A percentile compares a stretch with the other conserved stretches of the same genome.
These are phyloP conservation scores for Ptilodon capucinus DNA, from an alignment of 2,888 invertebrate genomes.

Conservation along the genomic window DNA sequence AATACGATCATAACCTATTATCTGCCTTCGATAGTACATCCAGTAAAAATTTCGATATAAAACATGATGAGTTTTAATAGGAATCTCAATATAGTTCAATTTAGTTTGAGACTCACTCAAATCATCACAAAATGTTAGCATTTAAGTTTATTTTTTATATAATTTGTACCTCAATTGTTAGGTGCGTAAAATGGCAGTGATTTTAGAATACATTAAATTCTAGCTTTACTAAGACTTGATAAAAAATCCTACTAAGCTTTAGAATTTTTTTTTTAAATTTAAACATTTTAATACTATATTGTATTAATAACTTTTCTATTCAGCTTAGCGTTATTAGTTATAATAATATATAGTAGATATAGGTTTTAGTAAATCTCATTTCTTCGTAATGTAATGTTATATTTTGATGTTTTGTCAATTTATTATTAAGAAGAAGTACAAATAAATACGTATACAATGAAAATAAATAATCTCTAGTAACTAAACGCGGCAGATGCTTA, in stretches of 20 bases:
- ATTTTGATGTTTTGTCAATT: background rate
- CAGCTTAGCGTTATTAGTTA: too few relatives aligned
- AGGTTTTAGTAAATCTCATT: background rate
- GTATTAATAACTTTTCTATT: too few relatives aligned
- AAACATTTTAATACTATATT: background rate
- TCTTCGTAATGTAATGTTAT: background rate
- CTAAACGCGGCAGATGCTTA: too few relatives aligned
- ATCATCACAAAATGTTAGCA: background rate
- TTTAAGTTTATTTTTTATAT: background rate
- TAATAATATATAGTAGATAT: background rate
- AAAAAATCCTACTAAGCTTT: too few relatives aligned
- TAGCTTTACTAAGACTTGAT: too few relatives aligned
- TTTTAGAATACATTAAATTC: background rate
- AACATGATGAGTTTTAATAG: slow-evolving; percentile 64
- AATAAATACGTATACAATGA: too few relatives aligned
- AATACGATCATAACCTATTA: slow-evolving; percentile 47
- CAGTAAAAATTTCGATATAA: slow-evolving; percentile 36
- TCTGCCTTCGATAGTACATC: slow-evolving; percentile 35
- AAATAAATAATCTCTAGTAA: too few relatives aligned
- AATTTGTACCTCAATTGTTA: background rate
- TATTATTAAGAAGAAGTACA: background rate
- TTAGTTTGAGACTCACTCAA: background rate
- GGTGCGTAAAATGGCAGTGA: background rate
- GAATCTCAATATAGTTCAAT: background rate
- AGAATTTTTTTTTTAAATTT: background rate